Evolutionary conservation across 2,888 invertebrate species (phyloP).

Genomic region (Lasioglossum zephyrum): DNA sequence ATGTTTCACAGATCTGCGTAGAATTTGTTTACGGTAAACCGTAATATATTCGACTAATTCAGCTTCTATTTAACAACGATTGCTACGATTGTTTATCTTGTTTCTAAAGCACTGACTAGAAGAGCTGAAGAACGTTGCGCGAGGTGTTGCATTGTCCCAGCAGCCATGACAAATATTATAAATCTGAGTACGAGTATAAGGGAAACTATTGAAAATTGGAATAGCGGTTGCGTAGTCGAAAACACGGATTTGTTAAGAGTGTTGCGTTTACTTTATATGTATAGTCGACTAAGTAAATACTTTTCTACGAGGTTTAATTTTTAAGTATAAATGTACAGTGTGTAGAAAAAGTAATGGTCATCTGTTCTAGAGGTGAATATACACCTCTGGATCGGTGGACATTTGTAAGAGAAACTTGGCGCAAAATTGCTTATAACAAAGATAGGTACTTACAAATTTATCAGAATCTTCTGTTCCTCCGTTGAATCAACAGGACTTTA

Average conservation of each 20-base stretch:
- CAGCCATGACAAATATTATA: conserved; percentile 68
- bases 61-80: conserved; percentile 45
- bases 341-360: no score
- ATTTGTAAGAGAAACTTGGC: no score
- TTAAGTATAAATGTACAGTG: neutral
- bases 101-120: conserved; percentile 50
- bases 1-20: conserved; percentile 68
- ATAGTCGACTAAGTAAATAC: neutral
- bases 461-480: no score
- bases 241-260: conserved; percentile 2
- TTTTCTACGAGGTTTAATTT: neutral
- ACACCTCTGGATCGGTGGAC: no score
- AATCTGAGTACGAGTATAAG: conserved; percentile 55
- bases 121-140: conserved; percentile 25
- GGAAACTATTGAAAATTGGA: neutral
- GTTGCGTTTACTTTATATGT: conserved; percentile 30
- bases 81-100: conserved; percentile 14
- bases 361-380: no score
- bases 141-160: conserved; percentile 32
- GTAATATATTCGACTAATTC: conserved; percentile 58
- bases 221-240: conserved; percentile 30
- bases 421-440: no score
- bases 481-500: no score
- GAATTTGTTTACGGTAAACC: conserved; percentile 44
- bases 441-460: no score